Conservation (phyloP, 1,140 invertebrate species). For the Ceratina calcarata region DNA sequence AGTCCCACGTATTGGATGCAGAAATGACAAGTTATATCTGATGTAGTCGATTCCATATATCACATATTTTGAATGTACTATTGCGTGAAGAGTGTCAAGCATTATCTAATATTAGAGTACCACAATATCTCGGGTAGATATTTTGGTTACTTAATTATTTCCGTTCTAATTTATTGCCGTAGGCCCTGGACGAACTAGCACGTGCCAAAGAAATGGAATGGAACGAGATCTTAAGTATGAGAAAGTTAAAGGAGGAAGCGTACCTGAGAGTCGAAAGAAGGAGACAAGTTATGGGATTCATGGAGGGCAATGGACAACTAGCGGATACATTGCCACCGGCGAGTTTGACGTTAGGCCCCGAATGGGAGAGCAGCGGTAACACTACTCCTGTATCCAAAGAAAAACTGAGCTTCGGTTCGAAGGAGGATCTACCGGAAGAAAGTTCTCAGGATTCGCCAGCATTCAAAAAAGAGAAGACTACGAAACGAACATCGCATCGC, state of each 20-base stretch:
- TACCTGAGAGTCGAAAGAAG: conserved; percentile 85
- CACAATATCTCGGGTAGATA: background rate
- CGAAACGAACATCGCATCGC: conserved; percentile 49
- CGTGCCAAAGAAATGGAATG: conserved; percentile 90
- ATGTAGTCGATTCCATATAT: background rate
- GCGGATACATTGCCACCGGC: conserved; percentile 65
- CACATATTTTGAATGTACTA: background rate
- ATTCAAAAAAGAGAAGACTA: conserved; percentile 60
- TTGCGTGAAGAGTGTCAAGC: background rate
- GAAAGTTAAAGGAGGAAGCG: conserved; percentile 91
- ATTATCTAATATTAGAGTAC: background rate
- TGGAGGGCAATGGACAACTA: conserved; percentile 67
- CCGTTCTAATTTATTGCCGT: conserved; percentile 32
- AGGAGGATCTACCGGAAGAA: conserved; percentile 51
- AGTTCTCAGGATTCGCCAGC: conserved; percentile 41
- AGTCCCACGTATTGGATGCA: no score
- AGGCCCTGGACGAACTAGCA: conserved; percentile 85
- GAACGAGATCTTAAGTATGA: conserved; percentile 89
- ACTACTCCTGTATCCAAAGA: conserved; percentile 46
- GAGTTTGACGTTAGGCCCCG: conserved; percentile 59
- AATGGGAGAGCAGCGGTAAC: conserved; percentile 66
- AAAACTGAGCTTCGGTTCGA: conserved; percentile 37
- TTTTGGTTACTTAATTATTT: conserved; percentile 2
- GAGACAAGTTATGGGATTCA: conserved; percentile 82
- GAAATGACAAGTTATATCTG: no score